Conservation (phyloP, 2,888 invertebrate species). For the Philaethria dido region DNA sequence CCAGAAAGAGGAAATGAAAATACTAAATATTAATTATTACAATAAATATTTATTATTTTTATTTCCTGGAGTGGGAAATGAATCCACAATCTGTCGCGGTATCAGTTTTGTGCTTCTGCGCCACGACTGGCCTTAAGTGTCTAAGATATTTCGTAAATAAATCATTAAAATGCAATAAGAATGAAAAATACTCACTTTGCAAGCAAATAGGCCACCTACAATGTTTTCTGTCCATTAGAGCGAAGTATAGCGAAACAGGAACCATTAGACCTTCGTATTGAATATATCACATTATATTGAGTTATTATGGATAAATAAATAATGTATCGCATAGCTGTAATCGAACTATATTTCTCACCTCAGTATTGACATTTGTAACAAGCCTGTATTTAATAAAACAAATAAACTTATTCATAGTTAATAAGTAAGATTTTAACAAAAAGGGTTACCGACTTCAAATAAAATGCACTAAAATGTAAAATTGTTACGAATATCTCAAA, state of each 20-base stretch:
- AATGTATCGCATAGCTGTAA: constrained; percentile 32
- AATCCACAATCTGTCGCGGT: too few species aligned
- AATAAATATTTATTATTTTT: too few species aligned
- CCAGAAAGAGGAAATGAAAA: too few species aligned
- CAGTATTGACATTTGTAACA: neutral
- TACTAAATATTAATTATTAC: too few species aligned
- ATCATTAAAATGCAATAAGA: neutral
- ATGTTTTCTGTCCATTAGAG: neutral
- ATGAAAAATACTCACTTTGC: neutral
- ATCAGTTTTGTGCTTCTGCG: too few species aligned
- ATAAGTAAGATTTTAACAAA: too few species aligned
- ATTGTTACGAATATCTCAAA: too few species aligned
- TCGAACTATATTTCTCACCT: constrained; percentile 22
- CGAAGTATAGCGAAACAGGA: constrained; percentile 27
- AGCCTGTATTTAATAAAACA: neutral
- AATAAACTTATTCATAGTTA: too few species aligned
- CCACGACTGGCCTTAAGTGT: too few species aligned
- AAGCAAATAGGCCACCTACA: neutral
- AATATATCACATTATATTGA: constrained; percentile 41
- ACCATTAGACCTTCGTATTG: constrained; percentile 35
- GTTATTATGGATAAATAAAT: constrained; percentile 41
- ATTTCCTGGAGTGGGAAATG: too few species aligned
- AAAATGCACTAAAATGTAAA: too few species aligned
- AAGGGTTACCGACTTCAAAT: too few species aligned
- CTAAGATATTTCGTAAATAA: neutral